Evolutionary conservation across 2,113 vertebrate species (phyloP), one percentile per base, ranked within the genome.

Genomic region (Brevimyrus niger): DNA sequence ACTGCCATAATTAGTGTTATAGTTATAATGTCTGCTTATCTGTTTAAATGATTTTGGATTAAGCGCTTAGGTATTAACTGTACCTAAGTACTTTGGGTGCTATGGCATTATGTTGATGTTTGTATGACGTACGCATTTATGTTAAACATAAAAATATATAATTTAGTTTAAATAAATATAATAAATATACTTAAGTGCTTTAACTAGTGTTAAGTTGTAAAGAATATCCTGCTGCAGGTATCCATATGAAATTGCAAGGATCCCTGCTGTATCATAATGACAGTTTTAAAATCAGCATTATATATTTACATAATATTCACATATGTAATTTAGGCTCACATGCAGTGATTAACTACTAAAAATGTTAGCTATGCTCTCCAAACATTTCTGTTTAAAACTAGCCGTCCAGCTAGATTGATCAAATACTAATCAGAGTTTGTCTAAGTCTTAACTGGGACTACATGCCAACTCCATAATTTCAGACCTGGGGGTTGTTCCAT

Each of bases 331-430:
- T 19, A 31, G 38, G 80, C 38, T 83, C 35, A 44, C 38, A 42
- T 83, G 38, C 80, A 19, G 19, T 47, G 21, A 76, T 76, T 76
- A 76, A 38, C 31, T 76, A 76, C 13, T 35, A 31, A 92, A 91
- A 93, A 90, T 93, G 92, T 94, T 95, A 94, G 94, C 94, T 95
- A 95, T 91, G 7, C 17, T 83, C 35, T 93, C 92, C 92, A 50
- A 15, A 50, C 90, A 90, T 92, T 91, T 93, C 92, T 92, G 92
- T 91, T 92, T 92, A 92, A 92, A 91, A 92, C 93, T 92, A n/a
- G 35, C 89, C 89, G 91, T 94, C 93, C 94, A 94, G 90, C 89
- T 86, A 90, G 86, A 88, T 88, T 93, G 92, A 42, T 47, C 94
- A 93, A 92, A 93, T 65, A 87, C 44, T 46, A 90, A 87, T 21